A percentile compares a stretch with the other conserved stretches of the same genome.
phyloP scores from a whole-genome alignment of 2,113 vertebrate species.

The Dromiciops gliroides region DNA sequence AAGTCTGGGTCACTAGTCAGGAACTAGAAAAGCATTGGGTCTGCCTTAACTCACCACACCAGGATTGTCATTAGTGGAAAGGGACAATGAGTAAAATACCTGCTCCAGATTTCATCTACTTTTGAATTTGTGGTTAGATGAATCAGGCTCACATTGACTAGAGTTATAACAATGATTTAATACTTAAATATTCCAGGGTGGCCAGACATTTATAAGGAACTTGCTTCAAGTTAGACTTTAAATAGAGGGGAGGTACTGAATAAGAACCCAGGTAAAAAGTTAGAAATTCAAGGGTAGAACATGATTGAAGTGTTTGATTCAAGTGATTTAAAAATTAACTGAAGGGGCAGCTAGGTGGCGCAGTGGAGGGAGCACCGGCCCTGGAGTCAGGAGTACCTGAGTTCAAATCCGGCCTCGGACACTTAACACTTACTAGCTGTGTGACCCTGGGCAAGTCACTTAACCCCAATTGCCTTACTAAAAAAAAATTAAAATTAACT shows the following conservation, averaged over 20 bases:
- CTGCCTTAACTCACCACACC: background rate
- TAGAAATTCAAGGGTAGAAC: background rate
- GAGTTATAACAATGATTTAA: background rate
- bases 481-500: too few species aligned
- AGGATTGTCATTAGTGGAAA: slow-evolving; percentile 10
- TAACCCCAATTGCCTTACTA: too few species aligned
- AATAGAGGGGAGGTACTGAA: background rate
- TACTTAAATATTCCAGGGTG: background rate
- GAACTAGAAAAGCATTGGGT: background rate
- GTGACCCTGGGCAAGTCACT: too few species aligned
- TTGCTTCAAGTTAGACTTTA: slow-evolving; percentile 21
- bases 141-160: background rate
- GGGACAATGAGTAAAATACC: slow-evolving; percentile 10
- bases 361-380: too few species aligned
- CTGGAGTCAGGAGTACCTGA: too few species aligned
- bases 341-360: too few species aligned
- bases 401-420: too few species aligned
- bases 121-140: slow-evolving; percentile 45
- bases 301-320: background rate
- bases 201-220: background rate
- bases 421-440: too few species aligned
- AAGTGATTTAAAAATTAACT: too few species aligned
- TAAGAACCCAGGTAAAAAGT: background rate
- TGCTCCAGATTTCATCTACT: background rate
- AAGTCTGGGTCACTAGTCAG: background rate